A percentile compares a stretch with the other conserved stretches of the same genome.
Conservation (phyloP, 2,888 invertebrate species). For the Ophioninae sp. region DNA sequence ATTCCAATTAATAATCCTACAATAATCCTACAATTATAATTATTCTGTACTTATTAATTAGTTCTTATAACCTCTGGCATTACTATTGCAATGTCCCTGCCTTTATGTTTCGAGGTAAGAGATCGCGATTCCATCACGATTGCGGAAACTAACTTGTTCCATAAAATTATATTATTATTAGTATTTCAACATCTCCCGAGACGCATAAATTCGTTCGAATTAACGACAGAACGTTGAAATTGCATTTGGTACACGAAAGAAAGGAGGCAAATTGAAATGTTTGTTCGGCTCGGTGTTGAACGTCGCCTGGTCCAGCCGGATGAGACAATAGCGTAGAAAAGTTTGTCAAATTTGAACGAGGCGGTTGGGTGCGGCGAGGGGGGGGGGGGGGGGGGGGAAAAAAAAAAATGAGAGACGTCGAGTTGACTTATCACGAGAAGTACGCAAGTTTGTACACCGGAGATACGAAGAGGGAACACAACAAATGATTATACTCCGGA, state of each 20-base stretch:
- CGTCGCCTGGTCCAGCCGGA: background rate
- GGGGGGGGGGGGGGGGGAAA: too few relatives aligned
- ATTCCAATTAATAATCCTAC: too few relatives aligned
- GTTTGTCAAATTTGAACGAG: constrained; percentile 32
- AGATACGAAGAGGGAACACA: constrained; percentile 29
- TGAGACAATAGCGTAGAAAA: constrained; percentile 25
- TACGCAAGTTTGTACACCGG: constrained; percentile 18
- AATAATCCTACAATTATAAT: too few relatives aligned
- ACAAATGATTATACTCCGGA: constrained; percentile 47
- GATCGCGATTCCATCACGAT: background rate
- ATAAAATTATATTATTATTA: background rate
- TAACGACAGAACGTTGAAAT: background rate
- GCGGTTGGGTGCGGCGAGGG: too few relatives aligned
- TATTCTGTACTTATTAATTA: too few relatives aligned
- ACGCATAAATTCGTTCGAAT: background rate
- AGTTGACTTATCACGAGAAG: constrained; percentile 15
- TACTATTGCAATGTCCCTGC: background rate
- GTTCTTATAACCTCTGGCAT: background rate
- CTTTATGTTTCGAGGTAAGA: background rate
- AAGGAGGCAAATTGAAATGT: background rate
- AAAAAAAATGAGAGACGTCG: constrained; percentile 34
- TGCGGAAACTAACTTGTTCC: background rate
- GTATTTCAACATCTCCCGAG: background rate
- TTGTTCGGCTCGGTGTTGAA: background rate
- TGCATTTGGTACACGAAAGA: constrained; percentile 2